Evolutionary conservation across 2,113 vertebrate genomes (phyloP).

Genomic region (Holacanthus passer): DNA sequence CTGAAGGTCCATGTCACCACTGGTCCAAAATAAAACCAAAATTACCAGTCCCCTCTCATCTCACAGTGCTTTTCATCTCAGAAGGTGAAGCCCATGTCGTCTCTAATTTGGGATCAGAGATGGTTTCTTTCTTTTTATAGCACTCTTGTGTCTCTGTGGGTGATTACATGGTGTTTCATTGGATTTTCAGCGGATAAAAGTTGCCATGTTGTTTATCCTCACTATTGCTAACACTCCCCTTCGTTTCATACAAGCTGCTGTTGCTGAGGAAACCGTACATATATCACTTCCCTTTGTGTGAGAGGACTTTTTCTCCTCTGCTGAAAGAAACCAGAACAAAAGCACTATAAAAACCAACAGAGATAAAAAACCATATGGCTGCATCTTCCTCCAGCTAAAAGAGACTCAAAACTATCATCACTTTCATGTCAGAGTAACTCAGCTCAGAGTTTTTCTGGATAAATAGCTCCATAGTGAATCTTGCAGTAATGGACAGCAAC

Average conservation of each 20-base stretch:
- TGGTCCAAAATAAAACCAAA: not conserved
- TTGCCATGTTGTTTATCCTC: not conserved
- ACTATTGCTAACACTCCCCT: not conserved
- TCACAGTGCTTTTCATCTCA: not conserved
- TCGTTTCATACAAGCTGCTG: not conserved
- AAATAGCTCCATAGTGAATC: not conserved
- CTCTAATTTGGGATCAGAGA: conserved; percentile 2
- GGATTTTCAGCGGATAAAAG: not conserved
- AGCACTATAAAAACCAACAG: not conserved
- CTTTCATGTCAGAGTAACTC: not conserved
- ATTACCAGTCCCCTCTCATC: not conserved
- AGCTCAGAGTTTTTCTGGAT: not conserved
- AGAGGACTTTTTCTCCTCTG: not conserved
- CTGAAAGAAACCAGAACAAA: not conserved
- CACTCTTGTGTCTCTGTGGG: not conserved
- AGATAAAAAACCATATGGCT: not conserved
- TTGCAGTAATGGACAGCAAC: not conserved
- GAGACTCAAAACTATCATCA: not conserved
- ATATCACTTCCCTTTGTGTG: not conserved
- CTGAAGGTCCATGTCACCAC: not conserved
- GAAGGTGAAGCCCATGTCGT: conserved; percentile 2
- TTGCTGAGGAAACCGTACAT: not conserved
- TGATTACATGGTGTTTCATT: not conserved
- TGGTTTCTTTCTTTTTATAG: not conserved
- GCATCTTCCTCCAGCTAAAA: not conserved